phyloP scores from a whole-genome alignment of 1,140 invertebrate genomes.

The Rhizoglyphus robini region DNA sequence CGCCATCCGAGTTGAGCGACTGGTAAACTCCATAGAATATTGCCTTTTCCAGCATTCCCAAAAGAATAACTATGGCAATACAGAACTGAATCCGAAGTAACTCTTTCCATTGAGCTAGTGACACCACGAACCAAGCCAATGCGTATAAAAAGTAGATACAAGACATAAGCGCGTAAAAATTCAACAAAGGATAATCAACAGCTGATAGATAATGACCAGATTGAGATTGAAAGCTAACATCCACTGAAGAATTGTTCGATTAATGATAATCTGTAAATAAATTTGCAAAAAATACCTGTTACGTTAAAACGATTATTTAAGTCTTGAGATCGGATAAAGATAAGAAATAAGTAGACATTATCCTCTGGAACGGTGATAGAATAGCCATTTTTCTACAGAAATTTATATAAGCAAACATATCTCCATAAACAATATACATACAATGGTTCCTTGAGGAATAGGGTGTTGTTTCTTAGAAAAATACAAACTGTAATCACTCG shows the following conservation, averaged over 20 bases:
- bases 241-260: constrained; percentile 35
- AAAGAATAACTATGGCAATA: constrained; percentile 74
- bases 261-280: constrained; percentile 32
- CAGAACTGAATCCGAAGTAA: constrained; percentile 85
- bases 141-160: constrained; percentile 66
- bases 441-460: neutral
- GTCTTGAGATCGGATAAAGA: constrained; percentile 29
- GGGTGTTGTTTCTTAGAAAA: neutral
- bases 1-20: constrained; percentile 56
- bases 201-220: constrained; percentile 55
- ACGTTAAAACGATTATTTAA: constrained; percentile 21
- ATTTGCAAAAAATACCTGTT: constrained; percentile 16
- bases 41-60: constrained; percentile 67
- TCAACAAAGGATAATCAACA: constrained; percentile 53
- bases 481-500: neutral
- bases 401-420: constrained; percentile 11
- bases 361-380: constrained; percentile 31
- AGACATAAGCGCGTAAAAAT: constrained; percentile 83
- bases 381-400: constrained; percentile 25
- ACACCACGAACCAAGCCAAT: constrained; percentile 67
- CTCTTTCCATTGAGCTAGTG: constrained; percentile 72
- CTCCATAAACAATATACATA: neutral
- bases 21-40: constrained; percentile 80
- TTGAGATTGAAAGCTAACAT: constrained; percentile 48
- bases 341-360: constrained; percentile 38